phyloP scores from a whole-genome alignment of 2,888 invertebrate species.

The Luffia ferchaultella region DNA sequence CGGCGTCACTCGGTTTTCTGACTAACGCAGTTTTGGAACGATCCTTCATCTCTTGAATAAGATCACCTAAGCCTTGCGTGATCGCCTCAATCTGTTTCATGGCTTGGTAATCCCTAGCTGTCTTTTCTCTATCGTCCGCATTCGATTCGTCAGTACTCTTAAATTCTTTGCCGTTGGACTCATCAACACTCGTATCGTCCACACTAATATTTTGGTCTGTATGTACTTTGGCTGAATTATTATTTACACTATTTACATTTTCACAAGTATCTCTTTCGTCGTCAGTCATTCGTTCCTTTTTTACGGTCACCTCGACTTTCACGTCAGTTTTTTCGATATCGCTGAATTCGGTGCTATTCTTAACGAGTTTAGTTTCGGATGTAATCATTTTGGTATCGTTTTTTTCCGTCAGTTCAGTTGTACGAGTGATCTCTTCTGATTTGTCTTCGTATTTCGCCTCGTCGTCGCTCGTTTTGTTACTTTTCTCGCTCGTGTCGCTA shows the following conservation, averaged over 20 bases:
- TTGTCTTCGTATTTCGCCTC: slow-evolving; percentile 20
- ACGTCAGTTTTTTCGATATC: slow-evolving; percentile 28
- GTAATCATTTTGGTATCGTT: slow-evolving; percentile 24
- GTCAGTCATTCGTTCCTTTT: slow-evolving; percentile 26
- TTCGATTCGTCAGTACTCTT: slow-evolving; percentile 12
- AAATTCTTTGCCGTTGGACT: slow-evolving; percentile 8
- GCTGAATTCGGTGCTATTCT: slow-evolving; percentile 27
- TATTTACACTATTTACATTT: slow-evolving; percentile 18
- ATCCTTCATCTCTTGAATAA: slow-evolving; percentile 46
- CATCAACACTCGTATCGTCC: neutral
- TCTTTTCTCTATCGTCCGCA: slow-evolving; percentile 8
- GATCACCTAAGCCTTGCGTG: slow-evolving; percentile 46
- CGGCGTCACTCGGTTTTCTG: slow-evolving; percentile 15
- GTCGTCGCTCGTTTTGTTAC: neutral
- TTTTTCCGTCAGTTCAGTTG: slow-evolving; percentile 23
- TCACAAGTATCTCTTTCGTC: slow-evolving; percentile 12
- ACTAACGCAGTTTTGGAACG: slow-evolving; percentile 27
- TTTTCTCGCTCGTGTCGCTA: neutral
- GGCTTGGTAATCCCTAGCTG: slow-evolving; percentile 27
- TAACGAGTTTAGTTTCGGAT: slow-evolving; percentile 33
- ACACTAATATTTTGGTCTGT: slow-evolving; percentile 25
- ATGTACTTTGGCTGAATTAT: slow-evolving; percentile 26
- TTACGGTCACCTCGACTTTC: slow-evolving; percentile 29
- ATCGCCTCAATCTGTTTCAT: slow-evolving; percentile 42
- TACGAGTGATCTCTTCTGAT: slow-evolving; percentile 29